phyloP scores from a whole-genome alignment of 2,888 invertebrate species.

The Ormia ochracea region DNA sequence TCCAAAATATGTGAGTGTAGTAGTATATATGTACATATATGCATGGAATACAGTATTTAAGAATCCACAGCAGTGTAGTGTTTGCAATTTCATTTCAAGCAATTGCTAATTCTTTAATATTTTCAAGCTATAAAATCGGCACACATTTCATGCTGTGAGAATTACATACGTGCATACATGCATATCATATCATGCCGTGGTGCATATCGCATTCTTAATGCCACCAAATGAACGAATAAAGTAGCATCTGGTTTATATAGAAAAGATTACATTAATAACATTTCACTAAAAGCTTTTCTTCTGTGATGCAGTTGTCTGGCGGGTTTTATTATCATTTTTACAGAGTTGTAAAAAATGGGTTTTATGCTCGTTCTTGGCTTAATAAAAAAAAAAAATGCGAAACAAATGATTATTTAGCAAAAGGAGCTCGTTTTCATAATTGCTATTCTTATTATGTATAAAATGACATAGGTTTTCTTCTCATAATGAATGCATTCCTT shows the following conservation, averaged over 20 bases:
- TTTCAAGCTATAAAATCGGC: slow-evolving; percentile 1
- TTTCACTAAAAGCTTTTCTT: slow-evolving; percentile 5
- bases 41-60: neutral
- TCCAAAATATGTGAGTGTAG: too few species aligned
- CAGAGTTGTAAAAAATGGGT: slow-evolving; percentile 16
- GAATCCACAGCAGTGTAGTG: neutral
- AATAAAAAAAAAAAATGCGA: neutral
- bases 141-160: too few species aligned
- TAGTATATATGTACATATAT: neutral
- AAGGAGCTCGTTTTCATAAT: neutral
- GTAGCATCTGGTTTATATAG: slow-evolving; percentile 49
- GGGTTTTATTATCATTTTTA: neutral
- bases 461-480: too few species aligned
- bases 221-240: slow-evolving; percentile 45
- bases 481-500: neutral
- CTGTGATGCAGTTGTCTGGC: neutral
- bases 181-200: slow-evolving; percentile 13
- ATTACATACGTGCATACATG: neutral
- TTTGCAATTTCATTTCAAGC: slow-evolving; percentile 11
- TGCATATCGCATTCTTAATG: slow-evolving; percentile 41
- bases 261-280: slow-evolving; percentile 28
- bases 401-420: too few species aligned
- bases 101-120: slow-evolving; percentile 37
- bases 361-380: neutral
- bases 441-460: neutral